phyloP scores from a whole-genome alignment of 2,113 vertebrate species.

The Nettapus auritus region DNA sequence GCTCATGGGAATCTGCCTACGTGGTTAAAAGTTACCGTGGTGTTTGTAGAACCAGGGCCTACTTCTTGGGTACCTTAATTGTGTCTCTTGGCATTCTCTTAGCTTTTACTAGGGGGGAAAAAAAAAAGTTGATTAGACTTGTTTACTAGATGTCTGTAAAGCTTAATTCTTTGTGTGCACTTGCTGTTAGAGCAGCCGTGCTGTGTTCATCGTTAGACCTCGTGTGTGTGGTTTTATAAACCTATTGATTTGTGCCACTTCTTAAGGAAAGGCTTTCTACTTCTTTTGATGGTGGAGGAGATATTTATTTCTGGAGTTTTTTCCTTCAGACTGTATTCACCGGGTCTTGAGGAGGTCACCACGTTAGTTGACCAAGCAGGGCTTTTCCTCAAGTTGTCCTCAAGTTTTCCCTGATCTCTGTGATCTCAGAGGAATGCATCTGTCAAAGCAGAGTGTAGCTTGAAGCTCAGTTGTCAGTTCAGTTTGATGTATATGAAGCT shows the following conservation, averaged over 20 bases:
- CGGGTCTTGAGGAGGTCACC: not conserved
- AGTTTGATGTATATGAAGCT: not conserved
- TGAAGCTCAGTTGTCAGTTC: conserved; percentile 15
- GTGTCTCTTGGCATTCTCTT: not conserved
- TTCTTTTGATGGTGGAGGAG: not conserved
- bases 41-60: not conserved
- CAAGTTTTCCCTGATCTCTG: not conserved
- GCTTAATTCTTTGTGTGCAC: not conserved
- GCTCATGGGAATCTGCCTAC: not conserved
- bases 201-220: not conserved
- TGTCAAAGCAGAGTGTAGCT: not conserved
- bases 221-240: not conserved
- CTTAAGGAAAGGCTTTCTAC: not conserved
- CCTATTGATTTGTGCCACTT: not conserved
- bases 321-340: not conserved
- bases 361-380: not conserved
- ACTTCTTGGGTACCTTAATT: not conserved
- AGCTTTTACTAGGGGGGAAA: not conserved
- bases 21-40: not conserved
- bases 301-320: not conserved
- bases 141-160: not conserved
- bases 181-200: not conserved
- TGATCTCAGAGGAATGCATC: not conserved
- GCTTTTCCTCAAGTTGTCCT: not conserved
- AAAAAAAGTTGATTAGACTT: not conserved